Evolutionary conservation across 2,113 vertebrate genomes (phyloP).

Genomic region (Paramormyrops kingsleyae): DNA sequence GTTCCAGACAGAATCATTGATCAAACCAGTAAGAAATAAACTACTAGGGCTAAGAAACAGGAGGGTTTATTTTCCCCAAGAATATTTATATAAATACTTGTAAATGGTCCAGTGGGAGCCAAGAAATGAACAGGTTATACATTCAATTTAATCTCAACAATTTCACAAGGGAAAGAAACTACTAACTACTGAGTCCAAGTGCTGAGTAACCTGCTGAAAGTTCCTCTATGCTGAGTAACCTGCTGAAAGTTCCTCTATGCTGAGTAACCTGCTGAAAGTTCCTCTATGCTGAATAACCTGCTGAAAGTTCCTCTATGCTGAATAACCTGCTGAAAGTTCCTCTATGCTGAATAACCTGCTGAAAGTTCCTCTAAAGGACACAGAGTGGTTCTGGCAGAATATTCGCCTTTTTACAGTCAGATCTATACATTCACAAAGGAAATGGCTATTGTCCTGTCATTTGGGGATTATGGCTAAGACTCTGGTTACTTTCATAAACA

Average conservation of each 20-base stretch:
- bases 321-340: not conserved
- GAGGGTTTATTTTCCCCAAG: not conserved
- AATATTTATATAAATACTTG: not conserved
- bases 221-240: not conserved
- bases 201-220: not conserved
- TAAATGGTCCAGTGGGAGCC: not conserved
- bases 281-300: not conserved
- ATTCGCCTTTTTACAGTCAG: not conserved
- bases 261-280: not conserved
- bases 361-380: not conserved
- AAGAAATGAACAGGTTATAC: not conserved
- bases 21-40: not conserved
- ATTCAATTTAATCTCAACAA: conserved; percentile 10
- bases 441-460: not conserved
- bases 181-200: not conserved
- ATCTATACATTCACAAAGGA: not conserved
- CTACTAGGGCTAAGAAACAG: not conserved
- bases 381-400: not conserved
- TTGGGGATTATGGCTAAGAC: not conserved
- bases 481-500: not conserved
- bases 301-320: not conserved
- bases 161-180: conserved; percentile 18
- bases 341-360: not conserved
- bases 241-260: not conserved
- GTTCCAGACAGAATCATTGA: not conserved